Base-by-base conservation (phyloP, 1,140 invertebrate species). In the Nebria ingens region DNA sequence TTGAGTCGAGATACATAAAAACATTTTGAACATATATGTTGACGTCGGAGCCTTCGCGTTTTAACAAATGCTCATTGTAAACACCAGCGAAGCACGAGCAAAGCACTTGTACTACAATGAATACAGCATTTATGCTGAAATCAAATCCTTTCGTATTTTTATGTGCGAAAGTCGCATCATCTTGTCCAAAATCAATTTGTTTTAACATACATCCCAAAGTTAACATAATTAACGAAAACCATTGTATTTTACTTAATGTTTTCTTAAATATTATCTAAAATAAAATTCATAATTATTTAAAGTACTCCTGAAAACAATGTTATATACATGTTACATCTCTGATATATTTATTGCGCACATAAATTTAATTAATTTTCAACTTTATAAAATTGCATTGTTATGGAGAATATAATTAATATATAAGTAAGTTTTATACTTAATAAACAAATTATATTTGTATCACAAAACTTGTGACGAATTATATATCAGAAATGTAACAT, bases 1-100 rank as follows among this genome's bases (percentile, higher is more conserved):
- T 93, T 21, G 93, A 97, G 71, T 97, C 90, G 11, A 93, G 63
- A 68, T 97, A 97, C 91, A 97, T 95, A 65, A 93, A 97, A 1
- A 93, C 80, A 75, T 97, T 98, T 74, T 97, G 94, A 56, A 96
- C 71, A 73, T 92, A 93, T 60, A 97, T 89, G 68, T 94, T 86
- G 0, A 94, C 83, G 59, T 86, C 81, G 12, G 81, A 79, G 21
- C 89, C 89, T 59, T 85, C 82, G 21, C 81, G 83, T 77, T 98
- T 98, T 0, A 98, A 72, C 34, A 98, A 73, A 73, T 92, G 95
- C 71, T 98, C 94, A 71, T 97, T 97, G 69, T 97, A 98, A 11
- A 97, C 94, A 15, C 94, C 93, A 13, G 94, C 94, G 61, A 95
- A 74, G 61, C 92, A 97, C 0, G 93, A 97, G 63, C 87, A 95